Evolutionary conservation across 2,888 invertebrate species (phyloP), one percentile per base, ranked within the genome.

Genomic region (Thymelicus acteon): DNA sequence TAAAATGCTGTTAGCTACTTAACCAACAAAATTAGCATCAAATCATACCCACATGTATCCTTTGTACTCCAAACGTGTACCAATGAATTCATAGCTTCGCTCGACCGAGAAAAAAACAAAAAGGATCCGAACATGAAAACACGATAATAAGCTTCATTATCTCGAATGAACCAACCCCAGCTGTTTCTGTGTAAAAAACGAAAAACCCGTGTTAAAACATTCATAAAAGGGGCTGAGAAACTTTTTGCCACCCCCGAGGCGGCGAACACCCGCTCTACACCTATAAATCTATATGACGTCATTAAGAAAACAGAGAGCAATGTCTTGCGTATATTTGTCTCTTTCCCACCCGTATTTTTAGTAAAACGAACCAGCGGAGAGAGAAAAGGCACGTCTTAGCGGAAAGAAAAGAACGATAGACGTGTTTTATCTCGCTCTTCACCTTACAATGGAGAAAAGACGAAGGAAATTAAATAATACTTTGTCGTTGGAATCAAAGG

Each of bases 381-480:
- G 84, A 79, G 89, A 85, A 73, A 75, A 80, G 65, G 72, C 78
- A 83, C 87, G 84, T 92, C 92, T 92, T 92, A 82, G 78, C 75
- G 72, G 78, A 83, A 84, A 84, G 84, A 85, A 87, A 85, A 79
- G 82, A 86, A 85, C 79, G 82, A 80, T 80, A 83, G 83, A 76
- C 57, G 57, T 79, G 72, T 76, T 81, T 82, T 78, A 79, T 85
- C 85, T 86, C 87, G 76, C 86, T 86, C 86, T 78, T 77, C 87
- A 84, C 89, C 89, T 90, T 89, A 93, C 93, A 93, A 93, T 90
- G 86, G 91, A 85, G 91, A 92, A 93, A 92, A 92, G 92, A 92
- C 91, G 91, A 79, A 80, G 84, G 88, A 92, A 92, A 93, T 93
- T 92, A 92, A 93, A 93, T 92, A 93, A 92, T 93, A 93, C 93